Evolutionary conservation across 2,113 vertebrate species (phyloP).

Genomic region (Todiramphus saurophagus): DNA sequence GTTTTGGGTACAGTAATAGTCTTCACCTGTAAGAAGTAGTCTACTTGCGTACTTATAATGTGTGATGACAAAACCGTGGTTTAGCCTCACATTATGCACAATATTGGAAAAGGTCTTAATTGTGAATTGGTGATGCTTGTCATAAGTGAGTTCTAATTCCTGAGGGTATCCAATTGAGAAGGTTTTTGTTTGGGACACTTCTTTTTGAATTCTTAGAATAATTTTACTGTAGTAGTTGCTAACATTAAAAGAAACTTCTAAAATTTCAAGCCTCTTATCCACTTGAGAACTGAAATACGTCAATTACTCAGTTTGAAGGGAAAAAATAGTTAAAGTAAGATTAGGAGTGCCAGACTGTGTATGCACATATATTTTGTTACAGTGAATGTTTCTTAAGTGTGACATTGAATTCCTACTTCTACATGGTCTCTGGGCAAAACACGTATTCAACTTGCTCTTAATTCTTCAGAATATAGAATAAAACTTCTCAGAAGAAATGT

Average conservation of each 20-base stretch:
- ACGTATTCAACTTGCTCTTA: neutral
- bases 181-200: neutral
- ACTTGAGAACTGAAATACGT: neutral
- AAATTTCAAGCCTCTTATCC: neutral
- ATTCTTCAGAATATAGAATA: neutral
- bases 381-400: neutral
- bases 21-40: neutral
- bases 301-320: neutral
- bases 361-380: neutral
- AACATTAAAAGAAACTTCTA: neutral
- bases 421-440: neutral
- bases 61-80: neutral
- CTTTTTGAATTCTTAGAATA: neutral
- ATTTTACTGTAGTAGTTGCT: neutral
- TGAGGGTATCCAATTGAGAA: neutral
- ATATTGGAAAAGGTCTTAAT: neutral
- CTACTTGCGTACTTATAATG: neutral
- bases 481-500: neutral
- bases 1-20: neutral
- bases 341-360: neutral
- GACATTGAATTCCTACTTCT: neutral
- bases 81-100: neutral
- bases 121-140: neutral
- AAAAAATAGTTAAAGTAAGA: neutral
- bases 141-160: neutral